Conservation (phyloP, 2,797 vertebrate genomes). For the Oreochromis grahami region DNA sequence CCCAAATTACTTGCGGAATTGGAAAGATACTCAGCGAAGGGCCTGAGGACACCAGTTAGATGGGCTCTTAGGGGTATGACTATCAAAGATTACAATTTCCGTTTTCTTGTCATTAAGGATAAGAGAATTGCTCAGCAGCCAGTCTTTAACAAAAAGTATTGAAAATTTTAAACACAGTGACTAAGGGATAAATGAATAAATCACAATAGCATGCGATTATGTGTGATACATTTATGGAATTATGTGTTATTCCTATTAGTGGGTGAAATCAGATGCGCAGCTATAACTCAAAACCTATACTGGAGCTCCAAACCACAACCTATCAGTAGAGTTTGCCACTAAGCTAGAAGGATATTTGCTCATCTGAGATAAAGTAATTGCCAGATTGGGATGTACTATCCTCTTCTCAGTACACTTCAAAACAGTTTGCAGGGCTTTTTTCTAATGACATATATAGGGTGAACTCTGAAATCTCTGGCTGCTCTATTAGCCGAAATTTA, state of each 20-base stretch:
- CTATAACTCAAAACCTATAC: not conserved
- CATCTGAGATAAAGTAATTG: not conserved
- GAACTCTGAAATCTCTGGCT: conserved; percentile 1
- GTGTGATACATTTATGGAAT: not conserved
- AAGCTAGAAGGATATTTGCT: not conserved
- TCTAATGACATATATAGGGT: not conserved
- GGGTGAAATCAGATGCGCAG: not conserved
- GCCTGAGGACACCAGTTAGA: no score
- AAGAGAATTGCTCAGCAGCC: no score
- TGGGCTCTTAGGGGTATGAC: no score
- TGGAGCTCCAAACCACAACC: not conserved
- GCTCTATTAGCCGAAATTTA: not conserved
- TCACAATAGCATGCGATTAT: not conserved
- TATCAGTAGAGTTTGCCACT: not conserved
- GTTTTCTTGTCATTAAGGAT: no score
- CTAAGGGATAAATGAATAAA: not conserved
- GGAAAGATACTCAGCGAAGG: no score
- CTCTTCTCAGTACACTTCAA: not conserved
- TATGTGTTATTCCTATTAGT: not conserved
- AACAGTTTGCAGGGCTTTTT: not conserved
- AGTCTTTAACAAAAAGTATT: not conserved
- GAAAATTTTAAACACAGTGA: not conserved
- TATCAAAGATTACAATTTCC: no score
- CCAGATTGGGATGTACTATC: not conserved
- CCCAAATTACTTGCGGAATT: no score